Percentiles rank a stretch among this genome's conserved stretches.
Conservation (phyloP, 1,140 invertebrate species). For the Dermatophagoides farinae region DNA sequence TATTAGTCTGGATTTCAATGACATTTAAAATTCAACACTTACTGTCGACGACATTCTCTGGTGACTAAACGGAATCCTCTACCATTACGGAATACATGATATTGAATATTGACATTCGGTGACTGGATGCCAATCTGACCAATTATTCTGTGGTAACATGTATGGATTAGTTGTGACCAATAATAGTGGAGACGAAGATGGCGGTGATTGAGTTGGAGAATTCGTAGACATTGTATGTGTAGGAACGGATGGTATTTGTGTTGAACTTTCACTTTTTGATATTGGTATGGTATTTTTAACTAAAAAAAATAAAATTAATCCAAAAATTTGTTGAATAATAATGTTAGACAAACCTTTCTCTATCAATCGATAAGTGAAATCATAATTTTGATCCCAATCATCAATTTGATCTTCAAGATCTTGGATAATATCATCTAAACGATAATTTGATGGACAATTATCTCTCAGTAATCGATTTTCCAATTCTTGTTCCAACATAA, state of each 20-base stretch:
- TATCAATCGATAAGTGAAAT: not conserved
- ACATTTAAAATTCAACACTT: slow-evolving; percentile 7
- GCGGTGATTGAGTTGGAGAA: not conserved
- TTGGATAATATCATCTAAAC: too few relatives aligned
- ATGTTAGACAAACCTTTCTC: not conserved
- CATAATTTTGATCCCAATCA: not conserved
- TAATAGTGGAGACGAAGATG: not conserved
- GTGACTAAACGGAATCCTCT: slow-evolving; percentile 19
- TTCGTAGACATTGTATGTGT: too few relatives aligned
- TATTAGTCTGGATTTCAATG: not conserved
- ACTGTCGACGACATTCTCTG: slow-evolving; percentile 19
- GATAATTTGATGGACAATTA: too few relatives aligned
- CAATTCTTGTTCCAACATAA: too few relatives aligned
- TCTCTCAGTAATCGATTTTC: too few relatives aligned
- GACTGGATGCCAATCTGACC: slow-evolving; percentile 16
- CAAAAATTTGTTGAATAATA: not conserved
- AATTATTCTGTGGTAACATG: slow-evolving; percentile 1
- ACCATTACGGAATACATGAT: slow-evolving; percentile 14
- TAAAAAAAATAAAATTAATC: not conserved
- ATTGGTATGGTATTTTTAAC: too few relatives aligned
- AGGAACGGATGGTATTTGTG: too few relatives aligned
- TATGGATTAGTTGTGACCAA: not conserved
- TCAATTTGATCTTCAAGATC: not conserved
- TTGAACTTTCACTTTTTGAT: too few relatives aligned
- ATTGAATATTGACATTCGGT: slow-evolving; percentile 16